These are phyloP conservation scores for Callyntrura guangdongensis DNA, from an alignment of 2,888 invertebrate species.

Conservation along the genomic window DNA sequence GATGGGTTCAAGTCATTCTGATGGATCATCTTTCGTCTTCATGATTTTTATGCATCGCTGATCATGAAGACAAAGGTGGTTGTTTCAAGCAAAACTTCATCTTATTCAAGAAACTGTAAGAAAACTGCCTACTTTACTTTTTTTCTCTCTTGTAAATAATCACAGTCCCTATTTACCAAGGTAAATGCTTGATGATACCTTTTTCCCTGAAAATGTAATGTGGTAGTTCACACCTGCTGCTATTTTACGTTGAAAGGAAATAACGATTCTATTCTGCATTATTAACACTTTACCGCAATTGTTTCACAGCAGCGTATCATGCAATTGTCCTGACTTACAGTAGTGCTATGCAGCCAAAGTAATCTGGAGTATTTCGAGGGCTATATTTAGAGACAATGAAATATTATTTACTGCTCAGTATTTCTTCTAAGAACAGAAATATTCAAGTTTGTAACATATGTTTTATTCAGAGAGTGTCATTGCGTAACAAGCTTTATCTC, in stretches of 20 bases:
- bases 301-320: slow-evolving; percentile 7
- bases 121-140: slow-evolving; percentile 18
- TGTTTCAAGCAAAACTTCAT: slow-evolving; percentile 65
- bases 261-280: slow-evolving; percentile 27
- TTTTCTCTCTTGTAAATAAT: slow-evolving; percentile 26
- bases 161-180: slow-evolving; percentile 57
- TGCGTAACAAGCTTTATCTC: no score
- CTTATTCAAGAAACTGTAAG: slow-evolving; percentile 50
- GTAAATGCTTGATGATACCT: slow-evolving; percentile 67
- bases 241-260: slow-evolving; percentile 44
- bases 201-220: slow-evolving; percentile 31
- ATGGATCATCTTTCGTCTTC: slow-evolving; percentile 75
- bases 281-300: slow-evolving; percentile 47
- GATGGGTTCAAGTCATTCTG: slow-evolving; percentile 53
- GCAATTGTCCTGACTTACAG: not conserved
- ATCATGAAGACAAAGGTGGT: slow-evolving; percentile 71
- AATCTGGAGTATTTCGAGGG: no score
- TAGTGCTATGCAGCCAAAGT: no score
- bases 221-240: slow-evolving; percentile 75
- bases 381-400: no score
- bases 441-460: no score
- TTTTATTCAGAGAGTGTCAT: no score
- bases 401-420: no score
- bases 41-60: slow-evolving; percentile 76
- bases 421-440: no score